Evolutionary conservation across 2,888 invertebrate genomes (phyloP), one percentile per base, ranked within the genome.

Genomic region (Aleiodes alternator): DNA sequence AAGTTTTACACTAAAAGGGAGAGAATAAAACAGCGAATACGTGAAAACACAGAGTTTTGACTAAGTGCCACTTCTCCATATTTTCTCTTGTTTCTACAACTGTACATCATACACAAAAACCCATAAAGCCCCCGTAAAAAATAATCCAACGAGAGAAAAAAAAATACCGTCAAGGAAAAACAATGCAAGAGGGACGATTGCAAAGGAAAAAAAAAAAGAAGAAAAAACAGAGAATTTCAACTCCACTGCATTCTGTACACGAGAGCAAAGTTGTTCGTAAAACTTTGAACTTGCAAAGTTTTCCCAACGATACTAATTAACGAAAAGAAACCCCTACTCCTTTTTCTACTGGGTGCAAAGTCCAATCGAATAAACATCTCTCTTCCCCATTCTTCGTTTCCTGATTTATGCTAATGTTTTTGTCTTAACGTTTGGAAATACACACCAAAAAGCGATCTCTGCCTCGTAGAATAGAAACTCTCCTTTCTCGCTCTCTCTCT

Each of bases 321-420:
- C 75, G 71, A 75, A 71, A 66, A 57, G 68, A 72, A 34, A 66
- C 56, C 43, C 29, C 53, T 43, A 23, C 43, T 12, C 34, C 51
- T n/a, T 59, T 38, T 23, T 23, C 38, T 73, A 29, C 66, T 9
- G 73, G 72, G 74, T 59, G 73, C 72, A 80, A 84, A 85, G 71
- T 84, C 85, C 85, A 86, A 87, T 87, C 86, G 88, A 86, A 87
- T 87, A 88, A 89, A 89, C 88, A 88, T 86, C 81, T 81, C 81
- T 76, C 80, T 80, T 81, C 82, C 80, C 80, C 84, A 79, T 81
- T 81, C 82, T 80, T 77, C 59, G 76, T 85, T 84, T 84, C 84
- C 85, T 87, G 86, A 89, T 89, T 89, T 89, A 89, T 87, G 88
- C 87, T 88, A 87, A 88, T 89, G 89, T 89, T 89, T 89, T 89